Percentiles rank a stretch among this genome's conserved stretches.
Evolutionary conservation across 2,888 invertebrate genomes (phyloP).

Genomic region (Steinernema scapterisci): DNA sequence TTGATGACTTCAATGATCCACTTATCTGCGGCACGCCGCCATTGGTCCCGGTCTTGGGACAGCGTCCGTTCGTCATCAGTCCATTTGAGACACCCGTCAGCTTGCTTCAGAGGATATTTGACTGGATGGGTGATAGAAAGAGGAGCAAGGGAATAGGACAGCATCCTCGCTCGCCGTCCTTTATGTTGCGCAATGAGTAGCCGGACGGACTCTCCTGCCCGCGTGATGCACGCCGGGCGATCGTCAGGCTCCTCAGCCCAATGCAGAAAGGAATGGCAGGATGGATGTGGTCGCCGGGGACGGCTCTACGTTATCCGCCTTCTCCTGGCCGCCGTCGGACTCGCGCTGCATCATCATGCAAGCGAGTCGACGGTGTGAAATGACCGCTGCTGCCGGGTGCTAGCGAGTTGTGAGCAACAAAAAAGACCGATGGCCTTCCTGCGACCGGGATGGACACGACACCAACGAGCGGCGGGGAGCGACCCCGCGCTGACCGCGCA

Average conservation of each 20-base stretch:
- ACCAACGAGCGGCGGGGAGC: not conserved
- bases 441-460: slow-evolving; percentile 21
- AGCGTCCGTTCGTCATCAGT: not conserved
- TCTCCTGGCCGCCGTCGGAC: not conserved
- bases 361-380: slow-evolving; percentile 20
- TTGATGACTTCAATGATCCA: slow-evolving; percentile 26
- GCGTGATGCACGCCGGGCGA: not conserved
- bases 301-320: slow-evolving; percentile 20
- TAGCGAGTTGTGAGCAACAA: slow-evolving; percentile 4
- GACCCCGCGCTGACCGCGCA: slow-evolving; percentile 9
- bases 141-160: slow-evolving; percentile 14
- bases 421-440: not conserved
- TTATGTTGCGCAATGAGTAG: slow-evolving; percentile 26
- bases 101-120: not conserved
- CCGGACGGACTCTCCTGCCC: slow-evolving; percentile 1
- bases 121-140: not conserved
- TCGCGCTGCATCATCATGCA: slow-evolving; percentile 25
- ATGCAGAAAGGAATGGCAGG: not conserved
- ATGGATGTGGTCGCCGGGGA: slow-evolving; percentile 22
- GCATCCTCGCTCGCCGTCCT: slow-evolving; percentile 7
- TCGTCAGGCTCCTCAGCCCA: not conserved
- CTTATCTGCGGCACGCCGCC: slow-evolving; percentile 10
- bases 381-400: slow-evolving; percentile 27
- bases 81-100: not conserved
- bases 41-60: not conserved